Conservation (phyloP, 2,888 invertebrate species). For the Lagria hirta region DNA sequence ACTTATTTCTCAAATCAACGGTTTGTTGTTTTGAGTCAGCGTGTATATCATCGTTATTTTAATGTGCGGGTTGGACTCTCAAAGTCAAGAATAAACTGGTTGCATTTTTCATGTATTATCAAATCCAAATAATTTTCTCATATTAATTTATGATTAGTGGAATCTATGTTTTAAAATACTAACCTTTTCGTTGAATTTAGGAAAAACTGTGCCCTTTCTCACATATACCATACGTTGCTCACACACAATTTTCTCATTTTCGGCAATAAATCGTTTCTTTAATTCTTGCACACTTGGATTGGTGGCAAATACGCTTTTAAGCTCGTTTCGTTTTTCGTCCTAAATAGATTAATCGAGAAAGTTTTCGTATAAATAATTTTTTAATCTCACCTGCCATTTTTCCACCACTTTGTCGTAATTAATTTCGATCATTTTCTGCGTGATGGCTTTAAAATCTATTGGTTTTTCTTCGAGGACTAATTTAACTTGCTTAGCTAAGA, state of each 20-base stretch:
- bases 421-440: constrained; percentile 41
- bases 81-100: no score
- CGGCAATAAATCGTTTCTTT: constrained; percentile 35
- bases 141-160: no score
- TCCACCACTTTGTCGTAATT: constrained; percentile 44
- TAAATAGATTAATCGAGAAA: constrained; percentile 12
- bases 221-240: constrained; percentile 44
- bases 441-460: constrained; percentile 43
- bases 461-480: constrained; percentile 46
- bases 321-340: constrained; percentile 37
- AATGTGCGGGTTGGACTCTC: no score
- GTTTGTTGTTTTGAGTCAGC: no score
- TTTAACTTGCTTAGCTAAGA: constrained; percentile 47
- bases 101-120: no score
- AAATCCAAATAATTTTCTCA: no score
- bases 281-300: constrained; percentile 44
- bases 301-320: constrained; percentile 28
- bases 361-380: constrained; percentile 12
- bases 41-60: no score
- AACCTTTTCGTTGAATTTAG: constrained; percentile 47
- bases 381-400: constrained; percentile 43
- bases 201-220: constrained; percentile 42
- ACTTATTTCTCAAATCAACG: no score
- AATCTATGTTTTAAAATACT: constrained; percentile 6
- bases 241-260: constrained; percentile 40